A percentile compares a stretch with the other conserved stretches of the same genome.
Conservation (phyloP, 2,888 invertebrate genomes). For the Campaea margaritaria region DNA sequence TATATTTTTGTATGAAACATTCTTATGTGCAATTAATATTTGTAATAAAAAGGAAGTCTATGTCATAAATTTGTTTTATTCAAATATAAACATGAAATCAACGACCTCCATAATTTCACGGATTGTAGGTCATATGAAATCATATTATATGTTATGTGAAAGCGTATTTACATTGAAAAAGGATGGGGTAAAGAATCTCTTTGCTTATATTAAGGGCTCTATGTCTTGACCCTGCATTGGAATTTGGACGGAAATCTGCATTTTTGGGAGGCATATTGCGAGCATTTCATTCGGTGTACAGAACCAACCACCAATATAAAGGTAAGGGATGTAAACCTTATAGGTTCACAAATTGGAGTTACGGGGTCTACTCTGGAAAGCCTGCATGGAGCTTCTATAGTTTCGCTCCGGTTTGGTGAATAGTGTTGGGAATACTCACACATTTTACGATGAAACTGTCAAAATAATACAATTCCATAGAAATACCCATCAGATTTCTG, state of each 20-base stretch:
- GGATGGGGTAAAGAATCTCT: conserved; percentile 7
- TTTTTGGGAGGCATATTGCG: conserved; percentile 8
- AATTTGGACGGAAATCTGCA: conserved; percentile 9
- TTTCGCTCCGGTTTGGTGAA: no score
- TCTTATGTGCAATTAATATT: conserved; percentile 84
- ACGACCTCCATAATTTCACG: conserved; percentile 2
- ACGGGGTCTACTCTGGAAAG: background rate
- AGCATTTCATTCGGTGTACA: conserved; percentile 6
- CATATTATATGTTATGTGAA: background rate
- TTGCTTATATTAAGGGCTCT: conserved; percentile 4
- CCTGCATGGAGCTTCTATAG: background rate
- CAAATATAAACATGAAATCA: conserved; percentile 5
- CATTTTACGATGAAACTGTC: background rate
- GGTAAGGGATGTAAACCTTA: conserved; percentile 2
- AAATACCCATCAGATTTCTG: no score
- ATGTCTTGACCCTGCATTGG: conserved; percentile 11
- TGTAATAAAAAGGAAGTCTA: conserved; percentile 80
- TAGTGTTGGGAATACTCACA: background rate
- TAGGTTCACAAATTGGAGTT: conserved; percentile 5
- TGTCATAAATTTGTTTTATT: conserved; percentile 63
- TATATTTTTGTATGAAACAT: conserved; percentile 84
- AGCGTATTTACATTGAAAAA: conserved; percentile 8
- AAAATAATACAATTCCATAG: no score
- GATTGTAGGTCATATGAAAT: conserved; percentile 2
- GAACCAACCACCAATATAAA: conserved; percentile 6